Base-by-base conservation (phyloP, 2,113 vertebrate genomes). In the Mellivora capensis region DNA sequence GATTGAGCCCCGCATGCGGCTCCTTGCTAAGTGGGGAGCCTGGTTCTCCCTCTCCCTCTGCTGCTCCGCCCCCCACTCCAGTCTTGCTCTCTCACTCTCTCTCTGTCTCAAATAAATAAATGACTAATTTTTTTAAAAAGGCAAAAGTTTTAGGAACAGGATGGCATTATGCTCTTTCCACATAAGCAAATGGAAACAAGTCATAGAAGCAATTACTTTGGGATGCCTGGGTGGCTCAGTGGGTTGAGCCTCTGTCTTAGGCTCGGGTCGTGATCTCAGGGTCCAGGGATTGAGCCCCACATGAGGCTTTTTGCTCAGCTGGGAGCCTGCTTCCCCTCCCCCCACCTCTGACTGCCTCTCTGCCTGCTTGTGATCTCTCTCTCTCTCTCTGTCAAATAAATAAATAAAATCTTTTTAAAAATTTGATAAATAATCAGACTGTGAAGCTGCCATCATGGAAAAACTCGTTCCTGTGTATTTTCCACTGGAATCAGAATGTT, bases 1-100 rank as follows among this genome's bases (percentile, higher is more conserved):
- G 13, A 44, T 44, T 1, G 3, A 74, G 39, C 39, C 72, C 72
- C 3, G 0, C 1, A 27, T 42, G 3, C 0, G 39, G 39, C 72
- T 67, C 31, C 31, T 29, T 34, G 31, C 62, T 34, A 34, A 67
- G 31, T 34, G 62, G 31, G 62, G 6, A 67, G 31, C 6, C 31
- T 67, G 62, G 15, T 67, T 67, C 62, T 74, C 23, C 23, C 39
- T 44, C 39, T 15, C 23, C 23, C 37, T 44, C 71, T 72, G 27
- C 21, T 72, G 21, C 71, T 39, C 12, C 4, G 25, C 23, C 3
- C 37, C 23, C 71, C 23, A n/a, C n/a, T n/a, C 39, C 7, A 6
- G 39, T 44, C 4, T 0, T n/a, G 37, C 23, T 27, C 6, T 27
- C 62, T 7, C 62, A 15, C 6, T 44, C 39, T 25, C 11, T 42